A percentile compares a stretch with the other conserved stretches of the same genome.
phyloP scores from a whole-genome alignment of 2,113 vertebrate species.

The Hippoglossus stenolepis region DNA sequence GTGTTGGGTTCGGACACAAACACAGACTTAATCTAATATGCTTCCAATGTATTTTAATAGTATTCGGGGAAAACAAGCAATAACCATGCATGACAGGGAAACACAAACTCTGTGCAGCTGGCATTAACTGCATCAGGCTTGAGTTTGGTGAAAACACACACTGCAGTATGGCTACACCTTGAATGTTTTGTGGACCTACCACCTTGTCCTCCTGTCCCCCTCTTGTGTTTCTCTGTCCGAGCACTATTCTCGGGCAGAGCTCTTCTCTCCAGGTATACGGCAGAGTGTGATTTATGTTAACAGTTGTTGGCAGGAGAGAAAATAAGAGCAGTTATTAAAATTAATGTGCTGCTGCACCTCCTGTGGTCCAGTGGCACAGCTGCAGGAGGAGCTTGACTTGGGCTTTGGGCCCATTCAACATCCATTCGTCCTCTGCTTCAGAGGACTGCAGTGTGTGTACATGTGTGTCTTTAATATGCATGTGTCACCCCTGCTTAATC shows the following conservation, averaged over 20 bases:
- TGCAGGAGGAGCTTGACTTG: slow-evolving; percentile 17
- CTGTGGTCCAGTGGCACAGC: slow-evolving; percentile 49
- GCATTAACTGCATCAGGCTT: too few relatives aligned
- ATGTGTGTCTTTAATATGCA: slow-evolving; percentile 27
- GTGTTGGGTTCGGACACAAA: too few relatives aligned
- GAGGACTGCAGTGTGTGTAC: slow-evolving; percentile 32
- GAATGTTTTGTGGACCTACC: too few relatives aligned
- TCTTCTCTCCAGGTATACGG: slow-evolving; percentile 66
- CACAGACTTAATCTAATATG: too few relatives aligned
- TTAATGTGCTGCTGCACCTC: slow-evolving; percentile 67
- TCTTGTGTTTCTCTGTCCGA: background rate
- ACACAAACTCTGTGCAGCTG: too few relatives aligned
- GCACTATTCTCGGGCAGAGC: slow-evolving; percentile 15
- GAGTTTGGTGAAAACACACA: too few relatives aligned
- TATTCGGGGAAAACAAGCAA: too few relatives aligned
- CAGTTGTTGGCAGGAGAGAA: slow-evolving; percentile 70
- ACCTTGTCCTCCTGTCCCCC: too few relatives aligned
- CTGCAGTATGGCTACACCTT: too few relatives aligned
- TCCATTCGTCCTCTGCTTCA: slow-evolving; percentile 35
- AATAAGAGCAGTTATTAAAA: slow-evolving; percentile 77
- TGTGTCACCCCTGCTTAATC: slow-evolving; percentile 51
- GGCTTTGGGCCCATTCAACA: slow-evolving; percentile 37
- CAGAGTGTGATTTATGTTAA: slow-evolving; percentile 70
- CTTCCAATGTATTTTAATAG: too few relatives aligned
- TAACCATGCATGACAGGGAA: too few relatives aligned